Base-by-base conservation (phyloP, 2,888 invertebrate genomes). In the Malachius bipustulatus region DNA sequence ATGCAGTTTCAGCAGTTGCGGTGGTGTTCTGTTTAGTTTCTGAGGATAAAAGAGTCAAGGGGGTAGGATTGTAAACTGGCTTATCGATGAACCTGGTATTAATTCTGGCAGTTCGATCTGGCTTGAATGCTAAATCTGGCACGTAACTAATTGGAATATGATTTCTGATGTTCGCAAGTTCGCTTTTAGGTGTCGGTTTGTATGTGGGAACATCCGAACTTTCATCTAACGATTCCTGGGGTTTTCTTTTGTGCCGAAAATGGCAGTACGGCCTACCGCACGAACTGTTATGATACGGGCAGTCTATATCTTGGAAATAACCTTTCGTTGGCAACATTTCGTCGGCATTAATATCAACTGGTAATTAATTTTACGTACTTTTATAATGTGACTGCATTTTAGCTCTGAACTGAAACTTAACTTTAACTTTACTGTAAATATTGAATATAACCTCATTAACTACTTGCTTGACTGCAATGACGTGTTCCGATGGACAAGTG, bases 181-280 rank as follows among this genome's bases (percentile, higher is more conserved):
- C 64, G 47, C 63, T 64, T 34, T 65, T 68, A 47, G 73, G 62
- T 15, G 62, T 62, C 28, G 62, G 62, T 44, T 61, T 62, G 39
- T 62, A 62, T 11, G 60, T 60, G 28, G 62, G 62, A 36, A 61
- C 48, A 16, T 42, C 63, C 40, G 68, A 55, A 40, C 52, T 41
- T 38, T 61, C 55, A 45, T 59, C 63, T 42, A 60, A 60, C 41
- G 54, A 51, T 68, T 83, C 83, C 32, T 50, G 48, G 6, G 40
- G 48, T 67, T 76, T 80, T 54, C 75, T 80, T 47, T 75, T 71
- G 63, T 93, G 93, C 55, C 83, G 78, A 62, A 84, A 93, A 65
- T 91, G 90, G 65, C 93, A 93, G 63, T 90, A 88, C 13, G 90
- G 89, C 52, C 93, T 70, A 48, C 81, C 81, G 64, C 93, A 93